These are phyloP conservation scores for Chlorocebus sabaeus DNA, from an alignment of 2,113 vertebrate species.

Conservation along the genomic window DNA sequence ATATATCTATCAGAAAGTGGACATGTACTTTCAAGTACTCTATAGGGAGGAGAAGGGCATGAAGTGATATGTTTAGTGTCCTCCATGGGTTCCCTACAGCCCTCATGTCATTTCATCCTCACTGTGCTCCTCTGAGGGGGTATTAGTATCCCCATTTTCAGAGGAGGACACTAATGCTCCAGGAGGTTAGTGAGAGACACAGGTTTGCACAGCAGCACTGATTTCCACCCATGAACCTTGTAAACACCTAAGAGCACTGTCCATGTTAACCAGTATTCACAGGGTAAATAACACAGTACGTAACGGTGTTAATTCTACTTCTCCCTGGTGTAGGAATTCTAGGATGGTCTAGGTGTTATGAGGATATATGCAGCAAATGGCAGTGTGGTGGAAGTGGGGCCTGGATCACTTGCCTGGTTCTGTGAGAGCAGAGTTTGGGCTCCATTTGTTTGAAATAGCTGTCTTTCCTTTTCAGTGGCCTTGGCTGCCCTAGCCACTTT, in stretches of 20 bases:
- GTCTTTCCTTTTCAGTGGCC: not conserved
- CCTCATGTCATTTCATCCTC: not conserved
- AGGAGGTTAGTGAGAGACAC: not conserved
- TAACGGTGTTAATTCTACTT: not conserved
- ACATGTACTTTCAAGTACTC: not conserved
- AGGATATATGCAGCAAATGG: not conserved
- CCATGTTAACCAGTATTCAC: not conserved
- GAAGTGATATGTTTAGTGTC: not conserved
- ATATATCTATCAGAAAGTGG: not conserved
- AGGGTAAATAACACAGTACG: accelerated
- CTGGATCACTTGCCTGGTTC: not conserved
- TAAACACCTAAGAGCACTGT: not conserved
- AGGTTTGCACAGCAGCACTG: not conserved
- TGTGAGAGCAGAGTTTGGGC: not conserved
- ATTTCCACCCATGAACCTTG: not conserved
- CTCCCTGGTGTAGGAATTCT: not conserved
- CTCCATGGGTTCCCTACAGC: not conserved
- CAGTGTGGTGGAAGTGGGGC: not conserved
- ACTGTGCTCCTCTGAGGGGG: not conserved
- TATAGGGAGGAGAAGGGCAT: not conserved
- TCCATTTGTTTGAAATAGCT: not conserved
- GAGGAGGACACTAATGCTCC: not conserved
- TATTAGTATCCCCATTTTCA: not conserved
- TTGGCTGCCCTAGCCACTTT: not conserved
- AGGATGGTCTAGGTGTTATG: not conserved